Evolutionary conservation across 2,113 vertebrate species (phyloP), one percentile per base, ranked within the genome.

Genomic region (Montifringilla adamsi): DNA sequence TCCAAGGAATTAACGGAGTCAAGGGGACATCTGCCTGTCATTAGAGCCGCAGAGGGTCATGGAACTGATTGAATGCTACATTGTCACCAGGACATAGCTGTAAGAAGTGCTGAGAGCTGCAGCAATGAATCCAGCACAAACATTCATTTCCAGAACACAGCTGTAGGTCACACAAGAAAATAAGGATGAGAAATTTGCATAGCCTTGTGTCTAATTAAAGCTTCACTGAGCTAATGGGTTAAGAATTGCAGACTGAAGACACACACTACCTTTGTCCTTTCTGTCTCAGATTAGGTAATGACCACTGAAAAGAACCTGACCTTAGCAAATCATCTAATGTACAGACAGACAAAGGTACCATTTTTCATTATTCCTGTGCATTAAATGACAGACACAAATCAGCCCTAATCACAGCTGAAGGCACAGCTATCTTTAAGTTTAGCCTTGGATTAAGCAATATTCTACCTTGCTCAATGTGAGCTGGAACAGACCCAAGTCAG

Each of bases 41-140:
- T 82, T 82, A 79, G 62, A 91, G 27, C 1, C 0, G 12, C 27
- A 64, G 37, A 85, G 58, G 62, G n/a, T 79, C 67, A 24, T 76
- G 63, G 41, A 86, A 47, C 67, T 92, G 89, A 92, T 68, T 86
- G 62, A 94, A 72, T n/a, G 53, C 41, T 23, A 41, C 26, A 5
- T 30, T 87, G 62, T 76, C 82, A 90, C 67, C 49, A 62, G 41
- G 28, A 87, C 35, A 79, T 4, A 73, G 31, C 31, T 23, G 27
- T 76, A 23, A 96, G 87, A 94, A 95, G 28, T 93, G 90, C 94
- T 91, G 87, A 96, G 87, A 47, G 81, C 44, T 76, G 92, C 87
- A 93, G 70, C 87, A 82, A 44, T 72, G 74, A 84, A 75, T 77
- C 68, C 75, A 84, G 68, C 37, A 50, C 33, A 95, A 89, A 73